Conservation (phyloP, 2,888 invertebrate genomes). For the Hydrotaea diabolus region DNA sequence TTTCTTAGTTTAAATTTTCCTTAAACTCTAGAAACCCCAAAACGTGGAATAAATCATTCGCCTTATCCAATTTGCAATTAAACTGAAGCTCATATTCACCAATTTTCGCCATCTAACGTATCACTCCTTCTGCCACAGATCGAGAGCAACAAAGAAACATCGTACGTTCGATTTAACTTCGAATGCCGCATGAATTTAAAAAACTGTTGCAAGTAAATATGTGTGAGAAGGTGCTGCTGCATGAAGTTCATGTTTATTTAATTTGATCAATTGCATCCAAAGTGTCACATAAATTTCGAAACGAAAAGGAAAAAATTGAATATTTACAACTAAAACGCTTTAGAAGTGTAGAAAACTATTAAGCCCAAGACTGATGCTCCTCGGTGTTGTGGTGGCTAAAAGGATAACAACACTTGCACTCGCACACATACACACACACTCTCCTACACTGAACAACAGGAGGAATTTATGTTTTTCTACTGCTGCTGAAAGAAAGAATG, state of each 20-base stretch:
- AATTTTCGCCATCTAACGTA: too few relatives aligned
- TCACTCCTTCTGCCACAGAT: not conserved
- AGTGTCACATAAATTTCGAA: conserved; percentile 78
- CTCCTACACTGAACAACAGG: not conserved
- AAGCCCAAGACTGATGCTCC: conserved; percentile 59
- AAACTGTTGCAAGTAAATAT: too few relatives aligned
- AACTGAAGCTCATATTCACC: not conserved
- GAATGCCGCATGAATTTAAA: not conserved
- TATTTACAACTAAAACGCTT: conserved; percentile 54
- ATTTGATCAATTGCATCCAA: conserved; percentile 78
- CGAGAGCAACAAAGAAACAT: not conserved
- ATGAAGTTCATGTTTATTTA: conserved; percentile 76
- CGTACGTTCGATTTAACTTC: not conserved
- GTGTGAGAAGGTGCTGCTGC: not conserved
- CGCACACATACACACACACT: not conserved
- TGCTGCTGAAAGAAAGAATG: not conserved
- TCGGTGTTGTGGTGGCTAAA: conserved; percentile 43
- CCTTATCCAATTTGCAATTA: too few relatives aligned
- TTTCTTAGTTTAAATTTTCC: too few relatives aligned
- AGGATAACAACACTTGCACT: not conserved
- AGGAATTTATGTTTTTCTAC: not conserved
- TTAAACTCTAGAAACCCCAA: too few relatives aligned
- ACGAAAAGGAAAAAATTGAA: conserved; percentile 56
- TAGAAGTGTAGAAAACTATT: conserved; percentile 63
- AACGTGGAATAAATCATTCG: too few relatives aligned